phyloP scores from a whole-genome alignment of 2,888 invertebrate species.

The Ophioninae sp. region DNA sequence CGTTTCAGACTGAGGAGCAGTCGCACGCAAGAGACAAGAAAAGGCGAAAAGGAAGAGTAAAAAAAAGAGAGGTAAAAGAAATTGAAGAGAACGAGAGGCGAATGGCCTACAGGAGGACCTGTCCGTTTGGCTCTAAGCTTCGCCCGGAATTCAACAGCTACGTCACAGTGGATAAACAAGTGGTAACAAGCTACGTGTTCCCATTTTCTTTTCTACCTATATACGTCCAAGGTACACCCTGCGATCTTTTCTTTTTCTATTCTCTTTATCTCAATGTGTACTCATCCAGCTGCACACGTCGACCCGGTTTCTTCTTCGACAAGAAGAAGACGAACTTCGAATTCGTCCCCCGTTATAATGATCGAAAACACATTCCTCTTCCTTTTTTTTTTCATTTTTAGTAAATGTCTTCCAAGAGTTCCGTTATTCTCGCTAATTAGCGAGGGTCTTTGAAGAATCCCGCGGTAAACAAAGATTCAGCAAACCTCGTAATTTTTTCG shows the following conservation, averaged over 20 bases:
- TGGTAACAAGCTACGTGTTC: slow-evolving; percentile 77
- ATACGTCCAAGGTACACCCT: slow-evolving; percentile 35
- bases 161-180: slow-evolving; percentile 75
- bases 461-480: neutral
- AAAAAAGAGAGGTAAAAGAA: slow-evolving; percentile 35
- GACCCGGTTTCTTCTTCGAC: slow-evolving; percentile 13
- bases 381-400: neutral
- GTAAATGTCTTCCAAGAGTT: neutral
- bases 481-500: neutral
- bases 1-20: slow-evolving; percentile 54
- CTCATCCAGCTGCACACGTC: slow-evolving; percentile 34
- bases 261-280: slow-evolving; percentile 34
- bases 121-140: slow-evolving; percentile 65
- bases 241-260: slow-evolving; percentile 29
- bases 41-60: slow-evolving; percentile 9
- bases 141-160: slow-evolving; percentile 66
- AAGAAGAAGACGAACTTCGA: neutral
- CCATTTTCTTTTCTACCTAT: slow-evolving; percentile 58
- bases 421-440: neutral
- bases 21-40: slow-evolving; percentile 38
- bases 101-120: slow-evolving; percentile 52
- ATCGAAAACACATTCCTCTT: slow-evolving; percentile 1
- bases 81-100: slow-evolving; percentile 50
- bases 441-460: neutral
- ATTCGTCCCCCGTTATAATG: slow-evolving; percentile 6